Base-by-base conservation (phyloP, 2,888 invertebrate genomes). In the Platycheirus rosarum region DNA sequence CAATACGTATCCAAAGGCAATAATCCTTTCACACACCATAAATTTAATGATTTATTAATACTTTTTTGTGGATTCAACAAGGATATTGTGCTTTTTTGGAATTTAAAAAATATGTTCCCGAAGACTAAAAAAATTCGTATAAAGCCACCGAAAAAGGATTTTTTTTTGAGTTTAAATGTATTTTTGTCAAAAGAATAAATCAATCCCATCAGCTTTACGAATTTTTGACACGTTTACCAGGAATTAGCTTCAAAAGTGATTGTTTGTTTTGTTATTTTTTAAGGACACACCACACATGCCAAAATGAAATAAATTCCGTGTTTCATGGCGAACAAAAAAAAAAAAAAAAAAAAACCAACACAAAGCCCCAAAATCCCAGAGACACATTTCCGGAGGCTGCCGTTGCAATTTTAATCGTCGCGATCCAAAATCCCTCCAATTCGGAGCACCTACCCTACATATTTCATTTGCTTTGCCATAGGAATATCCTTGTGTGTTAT, bases 11-110 rank as follows among this genome's bases (percentile, higher is more conserved):
- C 82, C 71, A 51, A 73, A 60, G 60, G 68, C 77, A 68, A 77
- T 82, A 82, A 82, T 82, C 82, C 82, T 77, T 77, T 77, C 63
- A 77, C 82, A 77, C 77, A 71, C 77, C 82, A 82, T 82, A 82
- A 82, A 82, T 77, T 77, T 48, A 35, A 77, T 77, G 82, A 76
- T 73, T 80, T 73, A 71, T 66, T 75, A 60, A 13, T 48, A 35
- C 1, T 11, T 6, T 42, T 42, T 23, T 14, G 4, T n/a, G n/a
- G n/a, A n/a, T 48, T 63, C 46, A 51, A 42, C 57, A 55, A 20
- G 26, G 60, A 26, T 65, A 70, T 11, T 42, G 42, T 63, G 13
- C 35, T 40, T 40, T 73, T 53, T 37, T 55, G 0, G 29, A 32
- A 4, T 26, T 2, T 8, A 32, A 32, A 6, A 32, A 32, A 32